A percentile compares a stretch with the other conserved stretches of the same genome.
These are phyloP conservation scores for Megalopta genalis DNA, from an alignment of 1,140 invertebrate genomes.

Conservation along the genomic window DNA sequence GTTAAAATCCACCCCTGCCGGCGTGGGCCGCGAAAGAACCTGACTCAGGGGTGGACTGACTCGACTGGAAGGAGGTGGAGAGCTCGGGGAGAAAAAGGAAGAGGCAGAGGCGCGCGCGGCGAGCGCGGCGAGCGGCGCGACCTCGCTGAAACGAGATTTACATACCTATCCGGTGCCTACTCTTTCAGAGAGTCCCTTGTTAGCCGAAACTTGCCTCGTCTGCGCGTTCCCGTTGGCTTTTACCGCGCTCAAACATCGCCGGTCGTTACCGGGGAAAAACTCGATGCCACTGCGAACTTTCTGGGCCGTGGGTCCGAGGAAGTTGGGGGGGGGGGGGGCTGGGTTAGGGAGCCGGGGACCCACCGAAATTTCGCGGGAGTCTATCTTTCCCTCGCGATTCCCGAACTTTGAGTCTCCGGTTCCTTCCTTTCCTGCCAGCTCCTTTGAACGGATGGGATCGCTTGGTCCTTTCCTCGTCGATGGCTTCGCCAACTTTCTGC, in stretches of 20 bases:
- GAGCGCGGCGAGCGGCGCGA: constrained; percentile 34
- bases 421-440: neutral
- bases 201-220: constrained; percentile 75
- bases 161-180: constrained; percentile 69
- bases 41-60: constrained; percentile 59
- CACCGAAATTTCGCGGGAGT: constrained; percentile 17
- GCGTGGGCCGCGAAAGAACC: constrained; percentile 68
- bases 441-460: too few species aligned
- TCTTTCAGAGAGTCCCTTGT: constrained; percentile 71
- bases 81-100: constrained; percentile 24
- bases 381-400: neutral
- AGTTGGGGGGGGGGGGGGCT: neutral
- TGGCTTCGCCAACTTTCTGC: too few species aligned
- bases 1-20: constrained; percentile 75
- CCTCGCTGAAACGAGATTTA: constrained; percentile 72
- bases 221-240: constrained; percentile 68
- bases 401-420: neutral
- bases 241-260: constrained; percentile 67
- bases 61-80: constrained; percentile 39
- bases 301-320: constrained; percentile 23
- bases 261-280: constrained; percentile 69
- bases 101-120: neutral
- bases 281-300: constrained; percentile 50
- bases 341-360: constrained; percentile 5
- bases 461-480: too few species aligned